Percentiles rank a stretch among this genome's conserved stretches.
Conservation (phyloP, 2,797 vertebrate species). For the Paedocypris micromegethes region DNA sequence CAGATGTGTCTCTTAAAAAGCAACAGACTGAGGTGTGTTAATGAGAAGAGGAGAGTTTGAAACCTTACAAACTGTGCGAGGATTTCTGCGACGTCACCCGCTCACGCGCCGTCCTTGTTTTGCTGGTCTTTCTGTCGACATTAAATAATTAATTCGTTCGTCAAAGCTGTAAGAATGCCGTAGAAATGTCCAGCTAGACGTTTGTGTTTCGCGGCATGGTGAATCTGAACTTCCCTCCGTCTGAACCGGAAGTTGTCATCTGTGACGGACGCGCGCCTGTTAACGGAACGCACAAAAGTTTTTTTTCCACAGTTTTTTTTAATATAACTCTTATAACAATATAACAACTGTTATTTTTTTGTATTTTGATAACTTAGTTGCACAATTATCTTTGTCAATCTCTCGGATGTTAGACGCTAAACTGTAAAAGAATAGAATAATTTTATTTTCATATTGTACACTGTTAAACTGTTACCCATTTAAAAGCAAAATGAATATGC, state of each 20-base stretch:
- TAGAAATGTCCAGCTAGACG: neutral
- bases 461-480: no score
- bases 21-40: neutral
- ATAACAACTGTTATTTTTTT: no score
- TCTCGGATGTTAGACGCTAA: no score
- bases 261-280: constrained; percentile 28
- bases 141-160: neutral
- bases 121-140: neutral
- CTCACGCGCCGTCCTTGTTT: neutral
- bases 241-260: constrained; percentile 40
- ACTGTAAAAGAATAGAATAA: no score
- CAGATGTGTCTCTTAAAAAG: neutral
- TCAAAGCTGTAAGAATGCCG: neutral
- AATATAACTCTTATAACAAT: no score
- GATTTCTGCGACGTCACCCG: neutral
- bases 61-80: neutral
- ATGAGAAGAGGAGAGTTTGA: no score
- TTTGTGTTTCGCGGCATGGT: neutral
- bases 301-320: no score
- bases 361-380: no score
- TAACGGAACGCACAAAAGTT: neutral
- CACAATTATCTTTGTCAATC: no score
- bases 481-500: no score
- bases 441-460: no score
- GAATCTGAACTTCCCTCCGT: constrained; percentile 40